Base-by-base conservation (phyloP, 2,888 invertebrate genomes). In the Brenthis hecate region DNA sequence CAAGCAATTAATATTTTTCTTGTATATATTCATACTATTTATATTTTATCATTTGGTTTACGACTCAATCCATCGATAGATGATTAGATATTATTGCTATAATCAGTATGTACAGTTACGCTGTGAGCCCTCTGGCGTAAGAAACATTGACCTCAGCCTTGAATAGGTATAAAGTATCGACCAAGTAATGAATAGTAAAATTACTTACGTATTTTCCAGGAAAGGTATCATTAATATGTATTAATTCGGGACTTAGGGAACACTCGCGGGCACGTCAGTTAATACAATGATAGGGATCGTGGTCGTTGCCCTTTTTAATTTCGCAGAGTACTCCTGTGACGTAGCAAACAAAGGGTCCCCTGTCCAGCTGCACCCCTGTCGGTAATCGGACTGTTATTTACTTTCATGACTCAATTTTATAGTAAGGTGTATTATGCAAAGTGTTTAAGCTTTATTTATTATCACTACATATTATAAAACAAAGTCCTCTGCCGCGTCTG, bases 321-420 rank as follows among this genome's bases (percentile, higher is more conserved):
- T 90, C 78, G 81, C 89, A 88, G 83, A 92, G 91, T 90, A 91
- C 87, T 87, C 87, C 88, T 81, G 86, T 86, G 81, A 85, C 85
- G 85, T 81, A 76, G 81, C 84, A 89, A 92, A 91, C 91, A 91
- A 88, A 89, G 91, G 88, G 90, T 84, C 89, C 86, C 78, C 78
- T 82, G 87, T 79, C 86, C 88, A 87, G 82, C 83, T 82, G 83
- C 88, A 83, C 89, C 92, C 86, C 87, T 86, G 80, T 84, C 50
- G 82, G 84, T 85, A 82, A 85, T 79, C 79, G 80, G 79, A 82
- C 84, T 84, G 56, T 62, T 67, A 88, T 89, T 87, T 88, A 88
- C 85, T 84, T 77, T 77, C 82, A 85, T 91, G 90, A 91, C 78
- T 91, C 91, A 91, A 81, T 78, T 67, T 61, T 55, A 32, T 56